Base-by-base conservation (phyloP, 2,113 vertebrate species). In the Hippocampus guttulatus region DNA sequence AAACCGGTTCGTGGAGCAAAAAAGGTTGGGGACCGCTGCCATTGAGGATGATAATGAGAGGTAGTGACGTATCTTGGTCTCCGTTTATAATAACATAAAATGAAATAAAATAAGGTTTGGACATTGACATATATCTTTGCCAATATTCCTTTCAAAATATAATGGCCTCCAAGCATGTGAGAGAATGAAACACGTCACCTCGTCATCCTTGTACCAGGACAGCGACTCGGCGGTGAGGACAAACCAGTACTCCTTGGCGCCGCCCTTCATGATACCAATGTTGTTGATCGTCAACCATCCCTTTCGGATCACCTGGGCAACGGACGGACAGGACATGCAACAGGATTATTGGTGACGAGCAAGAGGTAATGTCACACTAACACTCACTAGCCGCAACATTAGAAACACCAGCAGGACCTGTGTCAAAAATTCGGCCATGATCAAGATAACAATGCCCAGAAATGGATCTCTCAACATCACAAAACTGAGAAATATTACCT, bases 241-340 rank as follows among this genome's bases (percentile, higher is more conserved):
- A 69, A 98, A 99, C 97, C 97, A 99, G 58, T 99, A 99, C 81
- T 98, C 96, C 85, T 99, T 99, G 81, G 97, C 93, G 67, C 97
- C 97, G 18, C 97, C 96, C 82, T 99, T 99, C 97, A 99, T 99
- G 90, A 98, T 98, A 57, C 96, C 92, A 0, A 99, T 99, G 81
- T 99, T 98, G 91, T 97, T 99, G 90, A 98, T 99, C 84, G 97
- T 98, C 84, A 99, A 91, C 97, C 97, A 99, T 74, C 97, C 96
- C 90, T 98, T 99, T 57, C 96, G 94, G 90, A 99, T 99, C 84
- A 99, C 97, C 97, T 98, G 82, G n/a, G 33, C 71, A 54, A 77
- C n/a, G 27, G 14, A 61, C 27, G 33, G 58, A 68, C 55, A 25
- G 0, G 15, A 71, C 20, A 8, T 5, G 14, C 3, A 74, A 67